Evolutionary conservation across 2,888 invertebrate species (phyloP), one percentile per base, ranked within the genome.

Genomic region (Eurytoma adleriae): DNA sequence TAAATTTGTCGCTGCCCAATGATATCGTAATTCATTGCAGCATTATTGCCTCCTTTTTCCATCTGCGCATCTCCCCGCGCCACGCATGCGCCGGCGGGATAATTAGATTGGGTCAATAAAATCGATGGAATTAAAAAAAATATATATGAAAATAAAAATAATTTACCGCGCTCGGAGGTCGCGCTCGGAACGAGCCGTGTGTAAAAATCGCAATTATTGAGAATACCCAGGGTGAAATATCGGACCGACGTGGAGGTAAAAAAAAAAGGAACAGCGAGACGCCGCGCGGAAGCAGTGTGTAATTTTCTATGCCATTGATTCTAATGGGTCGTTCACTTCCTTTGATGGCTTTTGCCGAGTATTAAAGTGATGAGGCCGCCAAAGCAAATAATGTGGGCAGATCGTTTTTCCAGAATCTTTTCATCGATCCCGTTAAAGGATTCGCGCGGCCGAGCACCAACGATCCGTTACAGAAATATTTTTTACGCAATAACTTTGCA

Each of bases 241-340:
- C 64, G 18, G 40, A 18, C 13, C 2, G 24, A 16, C 16, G 27
- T 18, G 18, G 40, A 16, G 62, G 12, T 16, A 3, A 50, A 52
- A 40, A 61, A 27, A 73, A 73, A 7, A 24, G 56, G 14, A 50
- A 40, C 40, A 40, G 40, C 10, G 40, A 40, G 40, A 40, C 10
- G 40, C 40, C 10, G 40, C 40, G 10, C 52, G 57, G 30, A 57
- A 57, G 57, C 40, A 57, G 56, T 56, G 40, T 40, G 64, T 64
- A 73, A 73, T 73, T 73, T 73, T 73, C 73, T 48, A 56, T 30
- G 40, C 64, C 73, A 56, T 73, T 73, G 73, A 56, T 7, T 64
- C 30, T 30, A 57, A 73, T 56, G 73, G 73, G 61, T 64, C 64
- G 73, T 73, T 66, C 64, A 73, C 64, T 73, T 56, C 56, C 56